Conservation (phyloP, 2,113 vertebrate genomes). For the Vicugna pacos region DNA sequence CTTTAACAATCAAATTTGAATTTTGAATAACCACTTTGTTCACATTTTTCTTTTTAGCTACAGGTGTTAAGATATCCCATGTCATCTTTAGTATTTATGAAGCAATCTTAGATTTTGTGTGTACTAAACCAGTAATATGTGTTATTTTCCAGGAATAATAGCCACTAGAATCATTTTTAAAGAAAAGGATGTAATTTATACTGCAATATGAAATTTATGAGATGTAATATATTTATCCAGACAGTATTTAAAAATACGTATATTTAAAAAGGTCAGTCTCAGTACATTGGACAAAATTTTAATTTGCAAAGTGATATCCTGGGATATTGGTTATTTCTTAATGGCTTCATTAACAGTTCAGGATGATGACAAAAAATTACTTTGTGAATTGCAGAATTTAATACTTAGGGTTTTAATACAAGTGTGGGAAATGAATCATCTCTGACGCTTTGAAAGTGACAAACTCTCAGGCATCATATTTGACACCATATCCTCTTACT, state of each 20-base stretch:
- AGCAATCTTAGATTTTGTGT: constrained; percentile 81
- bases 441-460: not conserved
- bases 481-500: not conserved
- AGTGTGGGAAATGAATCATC: not conserved
- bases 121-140: constrained; percentile 75
- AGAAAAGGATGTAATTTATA: constrained; percentile 61
- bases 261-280: constrained; percentile 66
- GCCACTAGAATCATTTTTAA: constrained; percentile 72
- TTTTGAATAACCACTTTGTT: constrained; percentile 68
- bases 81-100: constrained; percentile 71
- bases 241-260: constrained; percentile 56
- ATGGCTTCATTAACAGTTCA: constrained; percentile 40
- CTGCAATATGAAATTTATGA: constrained; percentile 39
- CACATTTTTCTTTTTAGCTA: constrained; percentile 77
- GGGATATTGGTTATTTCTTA: constrained; percentile 60
- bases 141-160: constrained; percentile 79
- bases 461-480: constrained; percentile 1
- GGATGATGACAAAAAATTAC: not conserved
- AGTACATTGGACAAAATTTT: constrained; percentile 59
- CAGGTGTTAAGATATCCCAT: not conserved
- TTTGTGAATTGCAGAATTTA: constrained; percentile 61
- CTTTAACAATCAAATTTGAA: not conserved
- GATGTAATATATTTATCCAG: constrained; percentile 58
- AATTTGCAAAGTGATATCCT: constrained; percentile 70
- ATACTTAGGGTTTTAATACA: constrained; percentile 55